A percentile compares a stretch with the other conserved stretches of the same genome.
phyloP scores from a whole-genome alignment of 2,888 invertebrate genomes.

The Thera britannica region DNA sequence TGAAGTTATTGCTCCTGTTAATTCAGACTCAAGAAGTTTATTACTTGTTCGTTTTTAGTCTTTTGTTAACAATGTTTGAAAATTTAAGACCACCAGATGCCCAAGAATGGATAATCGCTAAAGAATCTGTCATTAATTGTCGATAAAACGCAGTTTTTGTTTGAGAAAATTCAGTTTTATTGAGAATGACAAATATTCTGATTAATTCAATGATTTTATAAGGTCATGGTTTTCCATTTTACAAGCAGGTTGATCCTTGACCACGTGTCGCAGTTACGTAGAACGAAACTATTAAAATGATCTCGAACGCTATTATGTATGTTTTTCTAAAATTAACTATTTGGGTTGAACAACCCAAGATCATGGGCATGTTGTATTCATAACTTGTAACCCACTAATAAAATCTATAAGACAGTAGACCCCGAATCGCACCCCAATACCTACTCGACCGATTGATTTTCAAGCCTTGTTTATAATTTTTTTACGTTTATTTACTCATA shows the following conservation, averaged over 20 bases:
- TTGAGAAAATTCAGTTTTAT: too few species aligned
- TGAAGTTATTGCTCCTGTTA: neutral
- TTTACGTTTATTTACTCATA: neutral
- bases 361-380: neutral
- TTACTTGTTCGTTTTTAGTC: neutral
- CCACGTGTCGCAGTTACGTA: neutral
- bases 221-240: neutral
- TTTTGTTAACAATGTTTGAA: too few species aligned
- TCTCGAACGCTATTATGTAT: neutral
- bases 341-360: neutral
- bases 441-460: neutral
- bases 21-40: slow-evolving; percentile 1
- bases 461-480: neutral
- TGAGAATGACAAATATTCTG: too few species aligned
- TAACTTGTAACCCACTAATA: neutral
- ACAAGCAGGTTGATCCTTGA: neutral
- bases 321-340: neutral
- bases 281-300: neutral
- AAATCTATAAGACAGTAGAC: neutral
- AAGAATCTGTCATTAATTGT: too few species aligned
- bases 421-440: neutral
- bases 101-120: too few species aligned
- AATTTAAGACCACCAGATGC: too few species aligned
- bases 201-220: neutral
- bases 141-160: too few species aligned